phyloP scores from a whole-genome alignment of 2,888 invertebrate species.

The Vannuccia rotundouncinata region DNA sequence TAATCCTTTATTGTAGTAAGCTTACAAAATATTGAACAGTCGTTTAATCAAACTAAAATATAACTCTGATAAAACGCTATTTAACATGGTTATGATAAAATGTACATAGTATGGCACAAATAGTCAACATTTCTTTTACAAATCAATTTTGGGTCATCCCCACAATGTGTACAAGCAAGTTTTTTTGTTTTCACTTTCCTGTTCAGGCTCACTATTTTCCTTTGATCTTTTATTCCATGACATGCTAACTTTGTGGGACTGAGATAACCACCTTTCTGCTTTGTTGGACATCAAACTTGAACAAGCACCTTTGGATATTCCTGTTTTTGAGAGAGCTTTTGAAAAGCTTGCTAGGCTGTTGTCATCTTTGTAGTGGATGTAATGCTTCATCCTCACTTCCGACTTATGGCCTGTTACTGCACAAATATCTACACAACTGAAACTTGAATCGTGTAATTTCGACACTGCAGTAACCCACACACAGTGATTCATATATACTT shows the following conservation, averaged over 20 bases:
- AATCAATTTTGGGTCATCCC: background rate
- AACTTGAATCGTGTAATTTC: background rate
- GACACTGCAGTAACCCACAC: background rate
- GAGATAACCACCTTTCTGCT: background rate
- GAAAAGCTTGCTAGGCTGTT: background rate
- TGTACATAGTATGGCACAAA: background rate
- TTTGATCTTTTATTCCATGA: background rate
- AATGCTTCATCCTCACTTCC: background rate
- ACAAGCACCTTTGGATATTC: background rate
- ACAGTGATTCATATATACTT: slow-evolving; percentile 1
- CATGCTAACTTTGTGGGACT: background rate
- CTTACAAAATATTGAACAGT: background rate
- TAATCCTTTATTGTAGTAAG: background rate
- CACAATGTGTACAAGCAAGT: background rate
- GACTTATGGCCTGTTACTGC: slow-evolving; percentile 8
- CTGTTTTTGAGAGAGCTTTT: background rate
- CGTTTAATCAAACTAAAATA: background rate
- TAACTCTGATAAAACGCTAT: background rate
- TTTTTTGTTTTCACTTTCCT: background rate
- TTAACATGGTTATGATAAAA: background rate
- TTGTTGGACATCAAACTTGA: background rate
- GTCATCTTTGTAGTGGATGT: background rate
- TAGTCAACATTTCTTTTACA: background rate
- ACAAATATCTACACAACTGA: background rate
- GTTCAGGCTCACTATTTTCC: background rate